Conservation (phyloP, 2,113 vertebrate genomes). For the Atlantisia rogersi region DNA sequence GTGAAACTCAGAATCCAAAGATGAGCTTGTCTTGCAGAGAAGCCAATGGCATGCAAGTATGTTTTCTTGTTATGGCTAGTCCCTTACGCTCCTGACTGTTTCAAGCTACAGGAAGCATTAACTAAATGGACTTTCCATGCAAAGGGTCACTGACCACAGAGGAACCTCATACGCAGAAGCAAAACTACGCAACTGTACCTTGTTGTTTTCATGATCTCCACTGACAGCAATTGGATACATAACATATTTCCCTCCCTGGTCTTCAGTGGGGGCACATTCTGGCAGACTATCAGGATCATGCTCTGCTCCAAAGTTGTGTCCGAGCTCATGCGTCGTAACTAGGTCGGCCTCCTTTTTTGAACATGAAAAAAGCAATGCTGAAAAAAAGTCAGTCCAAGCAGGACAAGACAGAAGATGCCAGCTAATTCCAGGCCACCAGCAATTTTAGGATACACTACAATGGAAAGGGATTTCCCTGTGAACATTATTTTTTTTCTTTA, state of each 20-base stretch:
- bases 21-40: background rate
- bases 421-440: background rate
- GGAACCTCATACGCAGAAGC: background rate
- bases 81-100: background rate
- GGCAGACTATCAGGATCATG: conserved; percentile 92
- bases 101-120: background rate
- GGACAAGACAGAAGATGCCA: background rate
- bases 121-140: background rate
- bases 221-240: conserved; percentile 99
- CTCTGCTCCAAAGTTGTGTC: conserved; percentile 98
- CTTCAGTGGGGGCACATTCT: conserved; percentile 91
- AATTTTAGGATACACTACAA: background rate
- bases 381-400: background rate
- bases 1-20: background rate
- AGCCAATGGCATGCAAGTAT: background rate
- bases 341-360: conserved; percentile 91
- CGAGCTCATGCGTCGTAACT: conserved; percentile 96
- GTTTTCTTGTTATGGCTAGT: background rate
- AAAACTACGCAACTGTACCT: conserved; percentile 76
- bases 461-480: background rate
- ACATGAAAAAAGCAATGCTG: background rate
- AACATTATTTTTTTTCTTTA: background rate
- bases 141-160: background rate
- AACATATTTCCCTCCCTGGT: conserved; percentile 93
- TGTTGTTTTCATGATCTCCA: conserved; percentile 96